Base-by-base conservation (phyloP, 2,888 invertebrate genomes). In the Hypomecis atomaria region DNA sequence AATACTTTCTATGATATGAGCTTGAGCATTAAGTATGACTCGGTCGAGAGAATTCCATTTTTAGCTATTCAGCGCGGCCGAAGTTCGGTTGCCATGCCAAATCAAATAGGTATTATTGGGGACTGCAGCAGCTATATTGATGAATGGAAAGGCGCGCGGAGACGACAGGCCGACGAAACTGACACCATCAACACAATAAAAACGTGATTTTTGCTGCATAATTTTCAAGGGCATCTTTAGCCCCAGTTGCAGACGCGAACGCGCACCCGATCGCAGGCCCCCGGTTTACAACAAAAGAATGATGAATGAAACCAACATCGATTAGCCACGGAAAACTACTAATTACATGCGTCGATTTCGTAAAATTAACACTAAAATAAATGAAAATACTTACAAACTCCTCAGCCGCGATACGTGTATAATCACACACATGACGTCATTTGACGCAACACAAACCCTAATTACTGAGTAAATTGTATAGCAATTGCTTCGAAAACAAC, bases 381-480 rank as follows among this genome's bases (percentile, higher is more conserved):
- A 86, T 84, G 87, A 90, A 90, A 90, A 90, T 90, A 93, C 93
- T 92, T 85, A 93, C 93, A 88, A 89, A 90, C 87, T 92, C 86
- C 85, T 82, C 90, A 86, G 83, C 81, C 80, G 89, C 91, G 88
- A 89, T 92, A 92, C 93, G 93, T 93, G 93, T 93, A 87, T 91
- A 85, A 86, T 88, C 92, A 91, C 87, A 89, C 87, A 92, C 93
- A 93, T 93, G 93, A 93, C 93, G 93, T 93, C 93, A 93, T 90
- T 91, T 89, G 91, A 89, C 90, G 92, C 92, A 90, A 89, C 87
- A 87, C 85, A 90, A 92, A 89, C 88, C 85, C 87, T 85, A 91
- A 92, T 88, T 90, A 89, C 89, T 88, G 86, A 88, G 89, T 79
- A 88, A 92, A 93, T 86, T 92, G 84, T 86, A 89, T 85, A 83